Evolutionary conservation across 2,113 vertebrate genomes (phyloP).

Genomic region (Sceloporus undulatus): DNA sequence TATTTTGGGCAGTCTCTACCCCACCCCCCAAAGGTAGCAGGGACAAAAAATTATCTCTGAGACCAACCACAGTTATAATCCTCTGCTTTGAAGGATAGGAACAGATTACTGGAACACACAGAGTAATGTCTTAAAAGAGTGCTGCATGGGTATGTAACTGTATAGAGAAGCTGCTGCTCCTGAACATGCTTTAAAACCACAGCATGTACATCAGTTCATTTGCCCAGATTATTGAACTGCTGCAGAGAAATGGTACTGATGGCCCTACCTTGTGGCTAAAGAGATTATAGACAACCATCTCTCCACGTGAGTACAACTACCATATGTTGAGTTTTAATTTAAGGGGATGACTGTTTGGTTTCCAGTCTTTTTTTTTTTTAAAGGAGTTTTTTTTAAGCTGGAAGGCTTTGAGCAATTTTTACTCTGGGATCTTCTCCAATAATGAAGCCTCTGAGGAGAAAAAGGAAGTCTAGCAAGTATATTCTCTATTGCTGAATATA

Average conservation of each 20-base stretch:
- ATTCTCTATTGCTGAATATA: accelerated
- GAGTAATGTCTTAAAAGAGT: no score
- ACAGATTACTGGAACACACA: no score
- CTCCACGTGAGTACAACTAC: neutral
- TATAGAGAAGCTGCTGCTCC: neutral
- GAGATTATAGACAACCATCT: neutral
- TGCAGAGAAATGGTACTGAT: neutral
- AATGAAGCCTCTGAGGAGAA: slow-evolving; percentile 44
- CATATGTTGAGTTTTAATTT: neutral
- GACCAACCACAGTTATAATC: no score
- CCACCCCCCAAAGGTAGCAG: no score
- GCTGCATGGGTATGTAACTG: no score
- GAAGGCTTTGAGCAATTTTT: slow-evolving; percentile 17
- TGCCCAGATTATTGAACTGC: neutral
- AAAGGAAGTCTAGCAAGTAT: slow-evolving; percentile 20
- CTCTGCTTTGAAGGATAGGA: no score
- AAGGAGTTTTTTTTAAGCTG: neutral
- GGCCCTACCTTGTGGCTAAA: neutral
- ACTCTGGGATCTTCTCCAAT: slow-evolving; percentile 41
- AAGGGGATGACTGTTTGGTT: neutral
- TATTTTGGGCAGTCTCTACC: no score
- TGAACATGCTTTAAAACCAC: no score
- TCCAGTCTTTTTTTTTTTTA: neutral
- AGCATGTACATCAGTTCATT: neutral
- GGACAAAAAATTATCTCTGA: no score